Conservation (phyloP, 1,140 invertebrate genomes). For the Drosophila dunni region DNA sequence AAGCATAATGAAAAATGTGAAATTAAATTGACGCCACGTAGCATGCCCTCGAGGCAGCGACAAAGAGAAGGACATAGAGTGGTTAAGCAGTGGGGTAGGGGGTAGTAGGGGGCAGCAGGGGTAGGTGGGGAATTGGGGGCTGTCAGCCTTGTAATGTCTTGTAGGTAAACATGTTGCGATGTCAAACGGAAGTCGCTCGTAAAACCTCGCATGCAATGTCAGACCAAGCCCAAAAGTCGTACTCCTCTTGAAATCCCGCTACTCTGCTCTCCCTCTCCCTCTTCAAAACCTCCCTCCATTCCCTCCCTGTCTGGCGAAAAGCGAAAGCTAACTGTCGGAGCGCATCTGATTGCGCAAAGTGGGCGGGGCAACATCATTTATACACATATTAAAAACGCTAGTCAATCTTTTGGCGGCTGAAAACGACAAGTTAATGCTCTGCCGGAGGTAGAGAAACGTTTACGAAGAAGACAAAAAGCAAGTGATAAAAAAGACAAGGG, state of each 20-base stretch:
- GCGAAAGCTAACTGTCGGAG: constrained; percentile 36
- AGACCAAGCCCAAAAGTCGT: neutral
- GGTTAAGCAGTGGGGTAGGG: constrained; percentile 8
- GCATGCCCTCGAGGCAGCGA: constrained; percentile 27
- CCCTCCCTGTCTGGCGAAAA: constrained; percentile 14
- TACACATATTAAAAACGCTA: constrained; percentile 61
- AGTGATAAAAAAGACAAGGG: neutral
- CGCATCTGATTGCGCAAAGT: constrained; percentile 49
- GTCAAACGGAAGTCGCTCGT: constrained; percentile 77
- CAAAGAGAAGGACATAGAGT: neutral
- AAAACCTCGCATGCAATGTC: constrained; percentile 58
- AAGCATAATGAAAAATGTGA: constrained; percentile 81
- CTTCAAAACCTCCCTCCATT: neutral
- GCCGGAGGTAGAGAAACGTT: neutral
- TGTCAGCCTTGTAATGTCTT: constrained; percentile 77
- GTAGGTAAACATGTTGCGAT: constrained; percentile 79
- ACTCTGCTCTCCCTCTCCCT: neutral
- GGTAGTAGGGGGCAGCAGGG: neutral
- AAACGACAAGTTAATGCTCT: constrained; percentile 24
- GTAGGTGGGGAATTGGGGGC: neutral
- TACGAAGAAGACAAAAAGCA: neutral
- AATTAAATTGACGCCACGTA: constrained; percentile 79
- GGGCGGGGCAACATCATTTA: constrained; percentile 14
- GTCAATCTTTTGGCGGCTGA: constrained; percentile 1
- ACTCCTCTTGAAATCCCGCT: neutral